phyloP scores from a whole-genome alignment of 2,888 invertebrate species.

The Meganola albula region DNA sequence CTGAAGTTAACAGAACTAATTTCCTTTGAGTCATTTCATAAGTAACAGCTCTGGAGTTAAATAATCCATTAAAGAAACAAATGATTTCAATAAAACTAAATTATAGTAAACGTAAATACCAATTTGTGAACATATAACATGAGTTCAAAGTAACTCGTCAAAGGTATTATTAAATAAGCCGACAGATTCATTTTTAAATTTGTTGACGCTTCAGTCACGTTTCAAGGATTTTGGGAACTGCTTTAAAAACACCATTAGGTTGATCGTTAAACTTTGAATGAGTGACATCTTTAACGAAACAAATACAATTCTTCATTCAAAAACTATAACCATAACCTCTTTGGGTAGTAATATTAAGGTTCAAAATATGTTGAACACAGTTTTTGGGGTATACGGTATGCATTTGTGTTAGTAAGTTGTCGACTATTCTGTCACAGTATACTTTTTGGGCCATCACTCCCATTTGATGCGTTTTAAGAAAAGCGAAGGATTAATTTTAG shows the following conservation, averaged over 20 bases:
- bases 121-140: constrained; percentile 48
- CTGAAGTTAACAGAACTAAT: no score
- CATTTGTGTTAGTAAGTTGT: constrained; percentile 53
- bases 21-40: no score
- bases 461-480: constrained; percentile 66
- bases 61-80: constrained; percentile 8
- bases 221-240: constrained; percentile 71
- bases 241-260: constrained; percentile 73
- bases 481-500: constrained; percentile 60
- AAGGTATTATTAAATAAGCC: constrained; percentile 61
- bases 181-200: constrained; percentile 65
- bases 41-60: constrained; percentile 3
- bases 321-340: constrained; percentile 14
- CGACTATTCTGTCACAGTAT: constrained; percentile 56
- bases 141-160: constrained; percentile 62
- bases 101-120: constrained; percentile 35
- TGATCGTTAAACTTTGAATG: constrained; percentile 74
- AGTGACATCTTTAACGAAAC: constrained; percentile 67
- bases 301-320: constrained; percentile 19
- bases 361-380: constrained; percentile 1
- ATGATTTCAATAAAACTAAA: constrained; percentile 25
- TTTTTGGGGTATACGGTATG: constrained; percentile 16
- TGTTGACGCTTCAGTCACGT: constrained; percentile 74
- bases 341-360: constrained; percentile 9
- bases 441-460: constrained; percentile 67